Evolutionary conservation across 1,140 invertebrate species (phyloP), one percentile per base, ranked within the genome.

Genomic region (Megalonaias nervosa): DNA sequence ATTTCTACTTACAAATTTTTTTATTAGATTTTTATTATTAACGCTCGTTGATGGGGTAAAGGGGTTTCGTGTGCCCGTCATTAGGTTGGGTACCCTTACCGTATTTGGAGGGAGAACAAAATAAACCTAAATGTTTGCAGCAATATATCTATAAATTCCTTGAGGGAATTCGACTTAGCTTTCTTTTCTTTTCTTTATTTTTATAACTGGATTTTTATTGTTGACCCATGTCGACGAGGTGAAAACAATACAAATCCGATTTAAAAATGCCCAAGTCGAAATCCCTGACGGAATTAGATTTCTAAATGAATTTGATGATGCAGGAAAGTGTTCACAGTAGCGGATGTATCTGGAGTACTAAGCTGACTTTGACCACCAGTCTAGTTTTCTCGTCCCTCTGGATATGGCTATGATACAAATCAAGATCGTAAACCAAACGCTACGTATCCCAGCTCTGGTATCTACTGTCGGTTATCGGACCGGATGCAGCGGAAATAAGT

Each of bases 61-160:
- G 56, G 95, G 94, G 56, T 84, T 90, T 61, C 87, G 92, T 68
- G 93, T 95, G 60, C 95, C 95, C 0, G 88, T 93, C 2, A 83
- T 96, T 62, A 95, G 95, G 17, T 89, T 96, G 11, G 95, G 95
- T 31, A 96, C 95, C 9, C 96, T 95, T 94, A 93, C 94, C 85
- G 94, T 81, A 11, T 83, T 67, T 69, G 76, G 76, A 26, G 19
- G 74, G 58, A 21, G 19, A 64, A 71, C 73, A 68, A 58, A 62
- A 48, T 11, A 48, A 48, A 48, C 61, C 57, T 19, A 56, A 26
- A 65, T 77, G 57, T 60, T 68, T 77, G 0, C 5, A 55, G 5
- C 48, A 14, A 57, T 23, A 75, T 67, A 9, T 61, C 6, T 61
- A 26, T 16, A n/a, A n/a, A 57, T 59, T 12, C 23, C 0, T 59